Percentiles rank a stretch among this genome's conserved stretches.
Evolutionary conservation across 1,140 invertebrate genomes (phyloP).

Genomic region (Delia radicum): DNA sequence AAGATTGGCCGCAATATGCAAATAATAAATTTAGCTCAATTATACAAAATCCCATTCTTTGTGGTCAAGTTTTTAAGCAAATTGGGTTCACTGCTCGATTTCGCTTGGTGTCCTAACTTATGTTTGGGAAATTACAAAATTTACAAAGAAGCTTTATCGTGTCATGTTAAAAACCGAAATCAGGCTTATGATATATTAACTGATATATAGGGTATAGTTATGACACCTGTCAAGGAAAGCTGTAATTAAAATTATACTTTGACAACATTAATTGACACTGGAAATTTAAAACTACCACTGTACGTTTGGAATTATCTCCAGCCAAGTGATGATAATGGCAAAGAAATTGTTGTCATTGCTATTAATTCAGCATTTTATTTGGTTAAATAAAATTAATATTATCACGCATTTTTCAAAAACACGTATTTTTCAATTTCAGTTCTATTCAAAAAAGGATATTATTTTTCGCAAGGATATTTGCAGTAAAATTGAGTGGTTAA

Average conservation of each 20-base stretch:
- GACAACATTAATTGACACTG: not conserved
- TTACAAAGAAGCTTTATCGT: not conserved
- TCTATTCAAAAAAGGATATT: not conserved
- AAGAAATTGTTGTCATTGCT: not conserved
- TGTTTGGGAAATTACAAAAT: not conserved
- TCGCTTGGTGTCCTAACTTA: not conserved
- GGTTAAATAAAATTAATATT: not conserved
- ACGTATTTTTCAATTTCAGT: not conserved
- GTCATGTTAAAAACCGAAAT: not conserved
- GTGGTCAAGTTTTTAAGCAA: not conserved
- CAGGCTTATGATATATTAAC: not conserved
- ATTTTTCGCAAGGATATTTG: not conserved
- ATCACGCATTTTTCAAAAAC: not conserved
- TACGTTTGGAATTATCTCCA: conserved; percentile 5
- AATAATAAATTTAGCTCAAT: not conserved
- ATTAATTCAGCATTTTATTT: not conserved
- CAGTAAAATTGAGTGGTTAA: not conserved
- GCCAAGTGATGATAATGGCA: too few relatives aligned
- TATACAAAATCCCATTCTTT: not conserved
- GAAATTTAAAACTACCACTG: not conserved
- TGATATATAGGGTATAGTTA: not conserved
- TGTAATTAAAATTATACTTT: not conserved
- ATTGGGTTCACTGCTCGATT: not conserved
- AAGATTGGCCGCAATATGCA: not conserved
- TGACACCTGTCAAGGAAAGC: not conserved